Percentiles rank a stretch among this genome's conserved stretches.
Evolutionary conservation across 2,888 invertebrate species (phyloP).

Genomic region (Eupeodes latifasciatus): DNA sequence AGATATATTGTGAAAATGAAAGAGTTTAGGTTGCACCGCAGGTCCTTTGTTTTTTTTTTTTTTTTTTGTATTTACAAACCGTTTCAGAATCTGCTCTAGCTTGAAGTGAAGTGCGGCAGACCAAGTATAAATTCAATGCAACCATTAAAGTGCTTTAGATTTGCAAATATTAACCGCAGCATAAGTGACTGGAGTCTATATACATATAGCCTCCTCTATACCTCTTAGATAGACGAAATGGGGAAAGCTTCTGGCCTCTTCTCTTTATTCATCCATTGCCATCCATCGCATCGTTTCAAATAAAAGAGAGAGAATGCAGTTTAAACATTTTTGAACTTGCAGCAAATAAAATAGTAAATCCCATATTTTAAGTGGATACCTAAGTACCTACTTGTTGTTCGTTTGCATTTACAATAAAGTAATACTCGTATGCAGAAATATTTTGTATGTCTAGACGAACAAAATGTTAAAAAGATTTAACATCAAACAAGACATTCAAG

Average conservation of each 20-base stretch:
- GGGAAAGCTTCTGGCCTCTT: not conserved
- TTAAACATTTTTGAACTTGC: not conserved
- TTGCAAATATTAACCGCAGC: constrained; percentile 34
- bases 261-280: not conserved
- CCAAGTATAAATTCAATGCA: constrained; percentile 66
- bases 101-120: constrained; percentile 68
- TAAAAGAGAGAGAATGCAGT: not conserved
- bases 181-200: constrained; percentile 20
- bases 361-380: too few species aligned
- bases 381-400: too few species aligned
- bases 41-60: constrained; percentile 8
- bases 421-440: too few species aligned
- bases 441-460: too few species aligned
- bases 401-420: too few species aligned
- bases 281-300: not conserved
- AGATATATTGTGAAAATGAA: constrained; percentile 25
- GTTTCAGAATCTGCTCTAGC: constrained; percentile 54
- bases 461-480: too few species aligned
- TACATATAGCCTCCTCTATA: too few species aligned
- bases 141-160: constrained; percentile 42
- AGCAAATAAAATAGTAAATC: not conserved
- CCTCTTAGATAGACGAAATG: not conserved
- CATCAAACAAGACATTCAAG: too few species aligned
- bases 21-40: constrained; percentile 38
- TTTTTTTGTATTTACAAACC: constrained; percentile 56